phyloP scores from a whole-genome alignment of 2,888 invertebrate genomes.

The Lasiommata megera region DNA sequence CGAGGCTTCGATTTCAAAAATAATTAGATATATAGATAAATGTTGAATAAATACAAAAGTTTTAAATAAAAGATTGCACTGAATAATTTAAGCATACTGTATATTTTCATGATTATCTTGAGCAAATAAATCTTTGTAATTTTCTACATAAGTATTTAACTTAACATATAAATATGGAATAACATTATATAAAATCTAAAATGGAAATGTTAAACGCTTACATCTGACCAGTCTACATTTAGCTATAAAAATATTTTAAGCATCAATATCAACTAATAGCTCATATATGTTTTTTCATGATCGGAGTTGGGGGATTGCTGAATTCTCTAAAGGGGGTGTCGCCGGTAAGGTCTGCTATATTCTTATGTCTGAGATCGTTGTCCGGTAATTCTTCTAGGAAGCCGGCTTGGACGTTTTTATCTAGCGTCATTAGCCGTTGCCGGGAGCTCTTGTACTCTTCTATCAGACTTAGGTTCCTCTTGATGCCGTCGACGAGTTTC shows the following conservation, averaged over 20 bases:
- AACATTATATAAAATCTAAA: slow-evolving; percentile 79
- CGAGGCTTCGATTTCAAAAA: too few relatives aligned
- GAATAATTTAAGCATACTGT: slow-evolving; percentile 34
- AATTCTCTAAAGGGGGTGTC: slow-evolving; percentile 53
- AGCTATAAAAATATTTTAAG: slow-evolving; percentile 20
- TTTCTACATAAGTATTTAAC: slow-evolving; percentile 66
- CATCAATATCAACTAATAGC: slow-evolving; percentile 14
- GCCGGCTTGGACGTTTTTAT: slow-evolving; percentile 70
- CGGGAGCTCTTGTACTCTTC: slow-evolving; percentile 68
- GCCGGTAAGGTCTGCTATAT: slow-evolving; percentile 46
- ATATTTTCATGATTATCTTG: slow-evolving; percentile 68
- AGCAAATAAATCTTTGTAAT: slow-evolving; percentile 75
- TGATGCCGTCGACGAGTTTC: slow-evolving; percentile 71
- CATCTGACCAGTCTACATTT: slow-evolving; percentile 47
- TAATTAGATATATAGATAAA: too few relatives aligned
- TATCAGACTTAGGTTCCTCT: slow-evolving; percentile 66
- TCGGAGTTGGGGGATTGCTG: slow-evolving; percentile 59
- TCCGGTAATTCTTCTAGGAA: slow-evolving; percentile 62
- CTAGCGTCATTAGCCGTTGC: slow-evolving; percentile 60
- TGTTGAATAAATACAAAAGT: slow-evolving; percentile 20
- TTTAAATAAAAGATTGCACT: slow-evolving; percentile 31
- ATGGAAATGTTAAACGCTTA: slow-evolving; percentile 75
- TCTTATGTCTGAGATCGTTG: slow-evolving; percentile 50
- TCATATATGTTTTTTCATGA: slow-evolving; percentile 61
- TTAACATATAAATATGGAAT: slow-evolving; percentile 74